Evolutionary conservation across 1,140 invertebrate species (phyloP).

Genomic region (Batillaria attramentaria): DNA sequence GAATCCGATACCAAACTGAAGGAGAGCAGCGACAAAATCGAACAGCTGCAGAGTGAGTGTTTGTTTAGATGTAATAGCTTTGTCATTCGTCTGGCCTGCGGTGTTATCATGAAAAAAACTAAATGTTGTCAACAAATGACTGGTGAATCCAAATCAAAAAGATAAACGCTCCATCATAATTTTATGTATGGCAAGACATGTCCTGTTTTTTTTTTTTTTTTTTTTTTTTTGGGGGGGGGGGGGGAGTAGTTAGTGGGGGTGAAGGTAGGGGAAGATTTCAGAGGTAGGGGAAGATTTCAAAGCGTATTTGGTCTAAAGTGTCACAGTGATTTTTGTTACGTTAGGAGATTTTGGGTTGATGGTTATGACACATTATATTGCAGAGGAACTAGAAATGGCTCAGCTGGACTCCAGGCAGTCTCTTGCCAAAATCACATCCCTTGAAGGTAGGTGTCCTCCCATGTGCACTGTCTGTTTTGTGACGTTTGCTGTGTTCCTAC

Average conservation of each 20-base stretch:
- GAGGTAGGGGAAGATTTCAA: background rate
- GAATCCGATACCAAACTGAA: constrained; percentile 61
- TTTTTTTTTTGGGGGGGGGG: background rate
- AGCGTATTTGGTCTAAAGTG: background rate
- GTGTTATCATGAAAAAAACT: too few relatives aligned
- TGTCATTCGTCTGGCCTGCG: too few relatives aligned
- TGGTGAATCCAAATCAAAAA: too few relatives aligned
- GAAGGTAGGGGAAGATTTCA: background rate
- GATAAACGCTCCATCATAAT: too few relatives aligned
- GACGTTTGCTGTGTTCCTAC: constrained; percentile 12
- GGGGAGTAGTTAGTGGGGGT: background rate
- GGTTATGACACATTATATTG: constrained; percentile 24
- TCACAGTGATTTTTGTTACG: constrained; percentile 15
- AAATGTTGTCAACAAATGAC: too few relatives aligned
- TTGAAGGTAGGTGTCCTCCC: constrained; percentile 62
- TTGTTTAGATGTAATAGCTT: background rate
- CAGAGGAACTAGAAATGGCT: constrained; percentile 64
- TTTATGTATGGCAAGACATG: too few relatives aligned
- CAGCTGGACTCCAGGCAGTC: constrained; percentile 58
- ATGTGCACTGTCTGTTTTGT: constrained; percentile 20
- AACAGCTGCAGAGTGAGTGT: constrained; percentile 66
- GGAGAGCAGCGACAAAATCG: constrained; percentile 61
- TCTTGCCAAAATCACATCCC: constrained; percentile 64
- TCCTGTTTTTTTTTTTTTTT: too few relatives aligned
- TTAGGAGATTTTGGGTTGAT: constrained; percentile 4